A percentile compares a stretch with the other conserved stretches of the same genome.
Conservation (phyloP, 2,113 vertebrate species). For the Castor canadensis region DNA sequence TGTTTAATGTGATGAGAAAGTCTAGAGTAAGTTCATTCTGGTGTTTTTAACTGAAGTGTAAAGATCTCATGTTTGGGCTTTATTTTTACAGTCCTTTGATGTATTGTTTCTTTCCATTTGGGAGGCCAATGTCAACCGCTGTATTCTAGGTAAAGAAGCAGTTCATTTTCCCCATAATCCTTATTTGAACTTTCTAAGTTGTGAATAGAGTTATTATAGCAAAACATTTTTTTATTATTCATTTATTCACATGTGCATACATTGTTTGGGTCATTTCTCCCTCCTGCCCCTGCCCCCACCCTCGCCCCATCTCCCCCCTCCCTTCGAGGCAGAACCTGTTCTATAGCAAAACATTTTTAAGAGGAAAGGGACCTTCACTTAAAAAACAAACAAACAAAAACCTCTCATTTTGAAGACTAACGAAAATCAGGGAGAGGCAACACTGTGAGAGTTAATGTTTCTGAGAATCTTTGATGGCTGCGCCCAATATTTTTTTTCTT, state of each 20-base stretch:
- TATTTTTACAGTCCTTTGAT: neutral
- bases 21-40: constrained; percentile 48
- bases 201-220: constrained; percentile 61
- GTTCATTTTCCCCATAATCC: neutral
- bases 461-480: constrained; percentile 15
- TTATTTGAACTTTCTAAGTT: constrained; percentile 64
- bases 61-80: neutral
- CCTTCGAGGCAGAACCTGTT: too few relatives aligned
- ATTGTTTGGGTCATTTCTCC: too few relatives aligned
- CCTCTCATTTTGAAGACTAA: constrained; percentile 37
- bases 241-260: too few relatives aligned
- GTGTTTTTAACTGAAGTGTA: constrained; percentile 42
- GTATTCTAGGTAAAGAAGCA: neutral
- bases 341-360: constrained; percentile 51
- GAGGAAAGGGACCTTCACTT: constrained; percentile 55
- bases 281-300: too few relatives aligned
- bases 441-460: neutral
- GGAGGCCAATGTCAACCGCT: constrained; percentile 27
- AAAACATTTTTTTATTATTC: constrained; percentile 30
- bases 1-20: constrained; percentile 5
- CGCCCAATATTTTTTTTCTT: neutral
- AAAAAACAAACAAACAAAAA: constrained; percentile 24
- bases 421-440: neutral
- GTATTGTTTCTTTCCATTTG: neutral
- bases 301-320: too few relatives aligned